A percentile compares a stretch with the other conserved stretches of the same genome.
Evolutionary conservation across 2,888 invertebrate genomes (phyloP).

Genomic region (Leucophenga montana): DNA sequence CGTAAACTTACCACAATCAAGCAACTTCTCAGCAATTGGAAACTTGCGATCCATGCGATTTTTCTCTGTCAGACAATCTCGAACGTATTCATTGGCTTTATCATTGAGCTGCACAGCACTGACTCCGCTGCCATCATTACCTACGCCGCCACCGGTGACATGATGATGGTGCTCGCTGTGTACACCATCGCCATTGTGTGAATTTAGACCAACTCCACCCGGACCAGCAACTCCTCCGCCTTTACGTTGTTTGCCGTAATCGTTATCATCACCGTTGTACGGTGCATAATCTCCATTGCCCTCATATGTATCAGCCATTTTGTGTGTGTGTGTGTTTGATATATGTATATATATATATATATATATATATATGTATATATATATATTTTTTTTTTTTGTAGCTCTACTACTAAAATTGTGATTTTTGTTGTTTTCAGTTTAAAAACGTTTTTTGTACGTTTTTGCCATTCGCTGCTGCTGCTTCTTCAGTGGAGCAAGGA

Average conservation of each 20-base stretch:
- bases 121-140: constrained; percentile 34
- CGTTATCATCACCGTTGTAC: constrained; percentile 70
- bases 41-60: constrained; percentile 80
- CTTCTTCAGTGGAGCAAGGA: not conserved
- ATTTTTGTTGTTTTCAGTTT: not conserved
- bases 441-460: constrained; percentile 33
- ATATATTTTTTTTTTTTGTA: no score
- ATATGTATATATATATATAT: no score
- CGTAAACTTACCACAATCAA: constrained; percentile 80
- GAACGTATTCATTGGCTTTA: constrained; percentile 85
- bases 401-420: constrained; percentile 3
- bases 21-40: constrained; percentile 80
- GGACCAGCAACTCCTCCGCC: constrained; percentile 42
- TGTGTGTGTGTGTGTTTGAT: constrained; percentile 35
- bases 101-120: constrained; percentile 76
- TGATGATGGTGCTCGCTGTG: constrained; percentile 66
- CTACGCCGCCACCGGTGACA: constrained; percentile 58
- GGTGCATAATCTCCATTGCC: constrained; percentile 72
- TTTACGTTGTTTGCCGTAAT: constrained; percentile 68
- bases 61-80: constrained; percentile 82
- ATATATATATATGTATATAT: no score
- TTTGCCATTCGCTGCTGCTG: constrained; percentile 31
- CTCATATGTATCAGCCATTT: constrained; percentile 72
- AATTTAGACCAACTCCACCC: constrained; percentile 44
- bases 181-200: constrained; percentile 68